phyloP scores from a whole-genome alignment of 2,888 invertebrate genomes.

The Cataglyphis altisquamis region DNA sequence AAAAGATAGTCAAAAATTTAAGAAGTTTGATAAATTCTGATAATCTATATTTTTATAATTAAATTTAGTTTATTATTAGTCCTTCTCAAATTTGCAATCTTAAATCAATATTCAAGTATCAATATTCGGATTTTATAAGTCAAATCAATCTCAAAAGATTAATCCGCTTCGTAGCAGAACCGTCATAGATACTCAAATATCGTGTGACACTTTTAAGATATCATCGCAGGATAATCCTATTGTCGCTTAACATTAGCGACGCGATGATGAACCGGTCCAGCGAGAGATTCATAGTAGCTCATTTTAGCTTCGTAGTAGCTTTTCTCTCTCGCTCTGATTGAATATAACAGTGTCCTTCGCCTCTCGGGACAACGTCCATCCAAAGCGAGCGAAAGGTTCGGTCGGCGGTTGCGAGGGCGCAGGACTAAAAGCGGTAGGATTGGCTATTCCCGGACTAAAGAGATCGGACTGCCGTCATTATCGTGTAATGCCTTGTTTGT shows the following conservation, averaged over 20 bases:
- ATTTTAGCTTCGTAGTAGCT: neutral
- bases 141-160: constrained; percentile 11
- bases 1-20: neutral
- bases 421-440: constrained; percentile 57
- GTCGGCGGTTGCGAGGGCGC: constrained; percentile 31
- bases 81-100: neutral
- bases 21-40: neutral
- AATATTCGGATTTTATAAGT: constrained; percentile 6
- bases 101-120: neutral
- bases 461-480: constrained; percentile 61
- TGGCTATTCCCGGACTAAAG: constrained; percentile 65
- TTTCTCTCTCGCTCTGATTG: constrained; percentile 4
- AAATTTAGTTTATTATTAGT: neutral
- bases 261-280: constrained; percentile 74
- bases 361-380: constrained; percentile 41
- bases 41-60: neutral
- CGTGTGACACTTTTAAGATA: neutral
- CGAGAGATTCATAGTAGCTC: constrained; percentile 63
- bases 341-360: constrained; percentile 16
- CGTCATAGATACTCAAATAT: constrained; percentile 2
- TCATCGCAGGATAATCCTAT: neutral
- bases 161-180: neutral
- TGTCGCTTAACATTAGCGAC: constrained; percentile 64
- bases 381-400: constrained; percentile 26
- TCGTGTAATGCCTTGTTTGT: constrained; percentile 81